These are phyloP conservation scores for Trichomycterus rosablanca DNA, from an alignment of 2,113 vertebrate species.

Conservation along the genomic window DNA sequence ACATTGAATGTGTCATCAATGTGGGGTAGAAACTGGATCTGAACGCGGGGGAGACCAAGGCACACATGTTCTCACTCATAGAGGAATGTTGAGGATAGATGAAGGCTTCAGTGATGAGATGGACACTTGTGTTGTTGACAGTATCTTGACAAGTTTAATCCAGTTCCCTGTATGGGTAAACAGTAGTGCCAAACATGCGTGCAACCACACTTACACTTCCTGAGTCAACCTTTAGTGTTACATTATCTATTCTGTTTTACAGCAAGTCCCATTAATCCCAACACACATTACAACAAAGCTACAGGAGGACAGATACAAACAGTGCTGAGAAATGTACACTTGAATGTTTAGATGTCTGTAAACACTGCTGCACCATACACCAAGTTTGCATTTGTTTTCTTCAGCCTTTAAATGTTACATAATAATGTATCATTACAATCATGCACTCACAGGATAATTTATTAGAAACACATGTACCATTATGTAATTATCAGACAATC, in stretches of 20 bases:
- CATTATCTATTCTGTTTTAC: slow-evolving; percentile 52
- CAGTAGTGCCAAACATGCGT: slow-evolving; percentile 60
- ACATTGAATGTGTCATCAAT: slow-evolving; percentile 10
- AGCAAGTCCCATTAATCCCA: slow-evolving; percentile 19
- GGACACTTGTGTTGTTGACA: slow-evolving; percentile 73
- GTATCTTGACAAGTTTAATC: slow-evolving; percentile 73
- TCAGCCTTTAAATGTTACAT: too few relatives aligned
- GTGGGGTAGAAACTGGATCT: slow-evolving; percentile 22
- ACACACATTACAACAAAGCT: not conserved
- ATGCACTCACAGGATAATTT: too few relatives aligned
- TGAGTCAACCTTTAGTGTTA: slow-evolving; percentile 54
- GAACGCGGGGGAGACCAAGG: slow-evolving; percentile 13
- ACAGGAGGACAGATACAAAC: slow-evolving; percentile 20
- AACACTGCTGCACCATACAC: too few relatives aligned
- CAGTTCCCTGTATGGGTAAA: slow-evolving; percentile 63
- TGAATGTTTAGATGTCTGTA: too few relatives aligned
- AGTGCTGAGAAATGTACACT: too few relatives aligned
- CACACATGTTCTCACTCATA: slow-evolving; percentile 68
- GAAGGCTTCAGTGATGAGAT: slow-evolving; percentile 65
- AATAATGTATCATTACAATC: too few relatives aligned
- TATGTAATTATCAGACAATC: too few relatives aligned
- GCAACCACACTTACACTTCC: slow-evolving; percentile 62
- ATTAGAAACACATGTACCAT: too few relatives aligned
- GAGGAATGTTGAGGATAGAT: slow-evolving; percentile 60
- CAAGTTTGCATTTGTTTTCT: too few relatives aligned